These are phyloP conservation scores for Drosophila limbata DNA, from an alignment of 2,888 invertebrate genomes.

Conservation along the genomic window DNA sequence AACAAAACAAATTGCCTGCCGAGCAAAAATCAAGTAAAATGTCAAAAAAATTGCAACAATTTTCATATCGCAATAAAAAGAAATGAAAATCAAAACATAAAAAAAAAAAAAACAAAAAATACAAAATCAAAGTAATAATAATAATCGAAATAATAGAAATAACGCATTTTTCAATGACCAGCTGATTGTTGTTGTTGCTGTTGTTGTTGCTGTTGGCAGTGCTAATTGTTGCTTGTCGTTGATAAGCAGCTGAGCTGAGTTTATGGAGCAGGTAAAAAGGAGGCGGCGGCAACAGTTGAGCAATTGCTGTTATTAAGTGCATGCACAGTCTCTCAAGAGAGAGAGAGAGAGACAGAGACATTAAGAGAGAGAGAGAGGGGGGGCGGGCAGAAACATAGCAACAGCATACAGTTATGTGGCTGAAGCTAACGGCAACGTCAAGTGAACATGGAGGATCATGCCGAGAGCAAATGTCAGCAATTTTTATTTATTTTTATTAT, in stretches of 20 bases:
- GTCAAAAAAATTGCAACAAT: slow-evolving; percentile 67
- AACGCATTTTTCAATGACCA: slow-evolving; percentile 38
- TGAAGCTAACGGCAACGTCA: neutral
- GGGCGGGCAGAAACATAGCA: too few species aligned
- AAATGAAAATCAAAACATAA: slow-evolving; percentile 7
- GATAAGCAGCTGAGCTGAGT: slow-evolving; percentile 55
- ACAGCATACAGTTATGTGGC: neutral
- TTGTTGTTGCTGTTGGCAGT: slow-evolving; percentile 39
- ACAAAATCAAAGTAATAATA: slow-evolving; percentile 17
- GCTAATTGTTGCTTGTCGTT: slow-evolving; percentile 64
- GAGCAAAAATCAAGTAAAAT: slow-evolving; percentile 69
- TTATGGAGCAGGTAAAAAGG: slow-evolving; percentile 22
- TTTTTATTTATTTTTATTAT: neutral
- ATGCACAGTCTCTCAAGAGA: slow-evolving; percentile 27
- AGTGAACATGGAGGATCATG: neutral
- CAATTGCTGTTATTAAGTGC: slow-evolving; percentile 54
- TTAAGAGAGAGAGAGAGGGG: neutral
- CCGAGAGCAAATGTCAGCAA: neutral
- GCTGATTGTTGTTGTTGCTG: slow-evolving; percentile 9
- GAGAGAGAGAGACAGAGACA: neutral
- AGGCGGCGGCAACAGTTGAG: slow-evolving; percentile 7
- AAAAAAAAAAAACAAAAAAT: slow-evolving; percentile 1
- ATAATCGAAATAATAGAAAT: slow-evolving; percentile 40
- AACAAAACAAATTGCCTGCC: slow-evolving; percentile 66
- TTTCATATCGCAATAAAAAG: slow-evolving; percentile 42